These are phyloP conservation scores for Idaea biselata DNA, from an alignment of 2,888 invertebrate species.

Conservation along the genomic window DNA sequence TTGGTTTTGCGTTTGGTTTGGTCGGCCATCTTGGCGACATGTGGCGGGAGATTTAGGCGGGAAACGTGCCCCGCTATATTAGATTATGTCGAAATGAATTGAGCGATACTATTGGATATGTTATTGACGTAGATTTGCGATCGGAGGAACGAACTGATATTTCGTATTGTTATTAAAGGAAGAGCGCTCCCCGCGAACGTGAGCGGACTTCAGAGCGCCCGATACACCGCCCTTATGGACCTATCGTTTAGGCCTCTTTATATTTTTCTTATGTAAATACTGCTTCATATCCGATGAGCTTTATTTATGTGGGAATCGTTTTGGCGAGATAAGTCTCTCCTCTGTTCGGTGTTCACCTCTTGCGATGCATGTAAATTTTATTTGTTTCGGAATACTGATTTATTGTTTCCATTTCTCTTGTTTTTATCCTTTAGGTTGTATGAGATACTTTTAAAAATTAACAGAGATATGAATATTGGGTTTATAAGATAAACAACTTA, in stretches of 20 bases:
- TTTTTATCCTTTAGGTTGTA: constrained; percentile 29
- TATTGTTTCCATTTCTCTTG: constrained; percentile 42
- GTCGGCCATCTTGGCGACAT: constrained; percentile 81
- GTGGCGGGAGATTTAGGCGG: constrained; percentile 80
- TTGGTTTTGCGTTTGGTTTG: constrained; percentile 73
- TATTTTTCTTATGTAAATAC: constrained; percentile 81
- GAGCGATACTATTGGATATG: constrained; percentile 80
- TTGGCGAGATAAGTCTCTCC: constrained; percentile 76
- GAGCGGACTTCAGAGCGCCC: constrained; percentile 61
- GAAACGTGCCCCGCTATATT: constrained; percentile 78
- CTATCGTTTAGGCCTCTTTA: constrained; percentile 80
- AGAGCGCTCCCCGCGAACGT: constrained; percentile 65
- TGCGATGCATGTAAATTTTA: constrained; percentile 68
- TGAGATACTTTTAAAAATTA: constrained; percentile 21
- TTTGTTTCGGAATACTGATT: constrained; percentile 63
- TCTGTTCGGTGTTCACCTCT: constrained; percentile 68
- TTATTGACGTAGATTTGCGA: constrained; percentile 81
- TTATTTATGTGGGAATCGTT: constrained; percentile 82
- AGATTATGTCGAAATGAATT: constrained; percentile 81
- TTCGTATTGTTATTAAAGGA: constrained; percentile 80
- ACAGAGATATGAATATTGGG: constrained; percentile 20
- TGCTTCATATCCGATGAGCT: constrained; percentile 80
- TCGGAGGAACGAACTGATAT: constrained; percentile 81
- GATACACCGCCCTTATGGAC: constrained; percentile 72
- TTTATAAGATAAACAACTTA: constrained; percentile 40